Evolutionary conservation across 2,888 invertebrate species (phyloP), one percentile per base, ranked within the genome.

Genomic region (Archips crataeganus): DNA sequence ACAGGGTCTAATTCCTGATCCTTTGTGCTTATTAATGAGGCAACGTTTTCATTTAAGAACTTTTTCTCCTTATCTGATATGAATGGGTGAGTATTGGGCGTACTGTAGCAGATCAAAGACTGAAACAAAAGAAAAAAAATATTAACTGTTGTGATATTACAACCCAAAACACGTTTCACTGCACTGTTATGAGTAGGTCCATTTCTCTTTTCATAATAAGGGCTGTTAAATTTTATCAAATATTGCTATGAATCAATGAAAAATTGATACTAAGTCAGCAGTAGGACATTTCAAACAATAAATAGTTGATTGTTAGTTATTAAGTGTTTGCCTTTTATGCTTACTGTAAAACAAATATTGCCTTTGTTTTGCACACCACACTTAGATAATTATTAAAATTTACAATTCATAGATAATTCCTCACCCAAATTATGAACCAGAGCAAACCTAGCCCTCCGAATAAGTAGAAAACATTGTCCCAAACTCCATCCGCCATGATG

Each of bases 381-480:
- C 39, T 4, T 5, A 6, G 4, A 39, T 39, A 23, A 23, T 39
- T 39, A 39, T 6, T 5, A 39, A 39, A 39, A 39, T 39, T 39
- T 4, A 39, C 39, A 39, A 39, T 39, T 6, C 39, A 39, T 39
- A 39, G n/a, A 5, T 5, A 39, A 39, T 3, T 39, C 84, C 88
- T 86, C 79, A 94, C 90, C 95, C 95, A 95, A 45, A 94, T 75
- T 1, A 92, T 39, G 79, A 95, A 95, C 95, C 95, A 96, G 1
- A 90, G 2, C 0, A 95, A 76, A 2, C 95, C 95, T 0, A 95
- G 67, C 2, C 86, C 89, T 60, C 95, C 96, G 79, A 95, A 96
- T 77, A 95, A 79, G 76, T 96, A 96, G 81, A 96, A 96, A 0
- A 96, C 95, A 62, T 94, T 87, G 32, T 95, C 95, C 96, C 96